Conservation (phyloP, 2,113 vertebrate genomes). For the Ursus arctos region DNA sequence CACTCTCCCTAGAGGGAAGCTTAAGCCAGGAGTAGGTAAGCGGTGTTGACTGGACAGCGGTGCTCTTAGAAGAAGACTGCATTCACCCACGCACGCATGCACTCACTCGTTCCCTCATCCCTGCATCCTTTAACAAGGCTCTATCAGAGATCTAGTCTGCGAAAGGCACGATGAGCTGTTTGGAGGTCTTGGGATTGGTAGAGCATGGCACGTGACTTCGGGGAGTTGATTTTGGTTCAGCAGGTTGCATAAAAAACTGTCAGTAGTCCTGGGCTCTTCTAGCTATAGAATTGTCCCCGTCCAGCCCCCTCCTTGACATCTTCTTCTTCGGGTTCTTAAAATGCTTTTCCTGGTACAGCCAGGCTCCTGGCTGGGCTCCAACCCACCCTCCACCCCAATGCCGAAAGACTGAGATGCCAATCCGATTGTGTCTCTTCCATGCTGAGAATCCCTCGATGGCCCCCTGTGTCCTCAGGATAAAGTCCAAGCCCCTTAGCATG, state of each 20-base stretch:
- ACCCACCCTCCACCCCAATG: background rate
- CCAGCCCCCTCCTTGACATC: background rate
- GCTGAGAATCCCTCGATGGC: background rate
- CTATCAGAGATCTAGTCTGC: background rate
- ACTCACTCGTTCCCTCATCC: background rate
- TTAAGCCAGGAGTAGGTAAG: background rate
- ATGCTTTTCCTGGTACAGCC: background rate
- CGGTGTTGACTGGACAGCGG: background rate
- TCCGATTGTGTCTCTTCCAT: background rate
- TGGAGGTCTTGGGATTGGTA: background rate
- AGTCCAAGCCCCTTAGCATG: background rate
- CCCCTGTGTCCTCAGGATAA: background rate
- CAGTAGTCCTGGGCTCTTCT: background rate
- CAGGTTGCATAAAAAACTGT: background rate
- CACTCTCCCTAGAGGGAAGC: background rate
- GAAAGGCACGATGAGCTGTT: background rate
- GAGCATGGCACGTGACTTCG: background rate
- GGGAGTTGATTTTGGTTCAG: background rate
- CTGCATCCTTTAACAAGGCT: background rate
- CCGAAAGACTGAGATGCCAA: background rate
- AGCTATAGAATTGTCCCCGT: background rate
- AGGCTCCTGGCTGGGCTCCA: background rate
- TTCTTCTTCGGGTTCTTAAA: background rate
- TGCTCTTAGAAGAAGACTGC: background rate
- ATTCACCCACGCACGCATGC: background rate